phyloP scores from a whole-genome alignment of 2,888 invertebrate genomes.

The Melanotus villosus region DNA sequence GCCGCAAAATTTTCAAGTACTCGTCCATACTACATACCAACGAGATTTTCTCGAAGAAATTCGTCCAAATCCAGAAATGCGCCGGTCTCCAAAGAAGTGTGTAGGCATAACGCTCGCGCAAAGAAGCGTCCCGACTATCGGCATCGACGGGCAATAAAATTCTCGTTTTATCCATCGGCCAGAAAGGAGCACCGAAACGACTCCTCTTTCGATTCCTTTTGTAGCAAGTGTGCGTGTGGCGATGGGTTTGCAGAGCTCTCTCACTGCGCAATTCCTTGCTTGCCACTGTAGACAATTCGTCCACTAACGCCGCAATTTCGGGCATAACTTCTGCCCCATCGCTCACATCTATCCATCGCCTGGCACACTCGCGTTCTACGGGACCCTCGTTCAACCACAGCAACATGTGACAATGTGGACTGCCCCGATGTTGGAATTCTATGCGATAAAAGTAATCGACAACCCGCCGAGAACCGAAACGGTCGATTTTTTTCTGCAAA shows the following conservation, averaged over 20 bases:
- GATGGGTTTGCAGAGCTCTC: conserved; percentile 56
- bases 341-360: no score
- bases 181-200: no score
- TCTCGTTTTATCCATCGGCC: conserved; percentile 50
- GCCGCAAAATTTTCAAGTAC: conserved; percentile 54
- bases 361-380: neutral
- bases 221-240: conserved; percentile 58
- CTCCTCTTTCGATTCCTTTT: conserved; percentile 52
- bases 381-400: conserved; percentile 63
- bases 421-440: conserved; percentile 63
- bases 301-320: no score
- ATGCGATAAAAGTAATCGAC: conserved; percentile 59
- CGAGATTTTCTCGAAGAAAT: conserved; percentile 48
- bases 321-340: conserved; percentile 35
- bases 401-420: conserved; percentile 52
- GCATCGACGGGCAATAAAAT: conserved; percentile 53
- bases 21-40: no score
- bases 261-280: no score
- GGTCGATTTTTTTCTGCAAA: conserved; percentile 50
- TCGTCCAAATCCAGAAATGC: conserved; percentile 46
- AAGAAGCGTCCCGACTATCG: conserved; percentile 25
- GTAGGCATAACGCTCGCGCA: no score
- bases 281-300: no score
- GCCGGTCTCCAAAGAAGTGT: conserved; percentile 46
- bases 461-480: conserved; percentile 59